Evolutionary conservation across 2,888 invertebrate genomes (phyloP).

Genomic region (Trisateles emortualis): DNA sequence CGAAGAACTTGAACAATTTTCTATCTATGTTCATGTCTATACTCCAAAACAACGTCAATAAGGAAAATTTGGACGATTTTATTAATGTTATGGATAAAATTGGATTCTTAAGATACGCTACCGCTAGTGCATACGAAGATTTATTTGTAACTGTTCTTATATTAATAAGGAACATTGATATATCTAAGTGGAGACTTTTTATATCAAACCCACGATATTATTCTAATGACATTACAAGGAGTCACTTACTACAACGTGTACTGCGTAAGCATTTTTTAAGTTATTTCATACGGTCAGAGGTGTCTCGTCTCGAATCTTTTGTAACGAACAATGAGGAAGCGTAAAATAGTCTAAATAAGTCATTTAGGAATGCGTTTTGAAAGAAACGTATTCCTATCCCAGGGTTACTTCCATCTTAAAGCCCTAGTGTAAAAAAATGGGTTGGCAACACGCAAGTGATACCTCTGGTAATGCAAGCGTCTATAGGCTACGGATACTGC

Average conservation of each 20-base stretch:
- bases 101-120: neutral
- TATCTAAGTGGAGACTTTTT: conserved; percentile 1
- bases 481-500: too few species aligned
- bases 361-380: too few species aligned
- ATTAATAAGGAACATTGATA: neutral
- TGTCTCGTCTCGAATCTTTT: neutral
- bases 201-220: neutral
- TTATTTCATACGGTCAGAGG: neutral
- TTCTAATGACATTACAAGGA: neutral
- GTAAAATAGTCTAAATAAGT: neutral
- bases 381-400: too few species aligned
- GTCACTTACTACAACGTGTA: neutral
- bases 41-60: neutral
- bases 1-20: conserved; percentile 5
- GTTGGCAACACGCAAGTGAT: too few species aligned
- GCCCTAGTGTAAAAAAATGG: too few species aligned
- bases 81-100: neutral
- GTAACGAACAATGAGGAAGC: neutral
- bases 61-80: conserved; percentile 1
- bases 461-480: too few species aligned
- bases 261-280: neutral
- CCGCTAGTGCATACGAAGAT: neutral
- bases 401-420: too few species aligned
- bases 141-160: neutral
- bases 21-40: neutral